Evolutionary conservation across 2,797 vertebrate species (phyloP), one percentile per base, ranked within the genome.

Genomic region (Bufotes viridis): DNA sequence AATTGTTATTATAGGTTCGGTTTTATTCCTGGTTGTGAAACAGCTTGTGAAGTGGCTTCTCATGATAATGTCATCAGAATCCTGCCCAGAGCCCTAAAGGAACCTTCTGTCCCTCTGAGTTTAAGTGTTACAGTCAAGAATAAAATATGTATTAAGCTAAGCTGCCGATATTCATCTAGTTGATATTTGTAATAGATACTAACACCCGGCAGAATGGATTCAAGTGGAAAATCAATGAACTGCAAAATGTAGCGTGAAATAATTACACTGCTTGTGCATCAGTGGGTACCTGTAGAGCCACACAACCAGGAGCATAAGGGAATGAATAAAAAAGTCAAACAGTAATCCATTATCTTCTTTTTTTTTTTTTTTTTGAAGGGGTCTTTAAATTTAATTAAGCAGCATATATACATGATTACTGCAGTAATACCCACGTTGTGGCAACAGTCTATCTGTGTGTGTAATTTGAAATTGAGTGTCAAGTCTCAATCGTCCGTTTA

Each of bases 11-110:
- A 9, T 22, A 51, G 61, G 67, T 26, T 51, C 2, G 80, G 4
- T 84, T 84, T 74, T 42, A 60, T 84, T 58, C n/a, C 82, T 74
- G 82, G 82, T n/a, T 74, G 69, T 42, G 63, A 55, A 82, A 51
- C 63, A 17, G n/a, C 55, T 55, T 80, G n/a, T 42, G 60, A 22
- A 55, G 74, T 22, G 49, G 74, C 60, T 65, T 51, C 34, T 81
- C 80, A 18, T 15, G 60, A 81, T 74, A 58, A 72, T 84, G 82
- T 84, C 29, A 74, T 60, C 69, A 13, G 0, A 34, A 84, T 60
- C 55, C 55, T 72, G 12, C 53, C 69, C 53, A 49, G 26, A 60
- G 67, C 55, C 82, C 82, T 74, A 17, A 60, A 83, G 69, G 26
- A 84, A 8, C 67, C 69, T 14, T 60, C 53, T 42, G 20, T 74